phyloP scores from a whole-genome alignment of 1,140 invertebrate species.

The Drosophila watanabei region DNA sequence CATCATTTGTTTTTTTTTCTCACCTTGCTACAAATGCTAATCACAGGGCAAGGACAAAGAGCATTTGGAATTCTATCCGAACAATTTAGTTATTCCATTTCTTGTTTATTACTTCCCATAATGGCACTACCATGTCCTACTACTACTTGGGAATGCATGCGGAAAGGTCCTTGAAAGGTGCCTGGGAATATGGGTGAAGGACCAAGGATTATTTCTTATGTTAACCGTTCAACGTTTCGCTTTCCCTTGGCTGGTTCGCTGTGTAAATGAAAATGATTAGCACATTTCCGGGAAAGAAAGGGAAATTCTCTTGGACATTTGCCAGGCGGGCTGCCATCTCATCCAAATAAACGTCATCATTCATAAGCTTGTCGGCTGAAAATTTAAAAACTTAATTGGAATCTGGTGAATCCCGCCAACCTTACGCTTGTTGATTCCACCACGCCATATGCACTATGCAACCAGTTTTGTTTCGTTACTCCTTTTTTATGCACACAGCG shows the following conservation, averaged over 20 bases:
- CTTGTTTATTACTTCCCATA: constrained; percentile 60
- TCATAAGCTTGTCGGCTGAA: constrained; percentile 43
- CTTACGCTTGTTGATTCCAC: constrained; percentile 49
- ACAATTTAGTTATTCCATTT: constrained; percentile 46
- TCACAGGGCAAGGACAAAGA: constrained; percentile 19
- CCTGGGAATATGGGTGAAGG: neutral
- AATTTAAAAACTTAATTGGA: constrained; percentile 67
- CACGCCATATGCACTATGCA: constrained; percentile 30
- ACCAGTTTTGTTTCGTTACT: constrained; percentile 35
- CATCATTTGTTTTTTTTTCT: neutral
- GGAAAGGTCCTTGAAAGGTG: constrained; percentile 44
- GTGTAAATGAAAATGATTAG: constrained; percentile 52
- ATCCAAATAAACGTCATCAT: constrained; percentile 37
- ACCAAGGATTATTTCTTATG: constrained; percentile 19
- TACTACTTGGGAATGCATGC: constrained; percentile 51
- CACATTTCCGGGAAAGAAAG: constrained; percentile 27
- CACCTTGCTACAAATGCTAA: constrained; percentile 3
- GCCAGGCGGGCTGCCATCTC: constrained; percentile 18
- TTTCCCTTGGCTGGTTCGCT: constrained; percentile 9
- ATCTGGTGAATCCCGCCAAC: constrained; percentile 34
- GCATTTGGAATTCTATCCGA: constrained; percentile 30
- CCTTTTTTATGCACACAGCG: constrained; percentile 16
- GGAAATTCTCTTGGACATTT: constrained; percentile 18
- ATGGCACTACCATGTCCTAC: constrained; percentile 52
- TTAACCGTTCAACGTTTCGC: constrained; percentile 1